Evolutionary conservation across 2,888 invertebrate species (phyloP), one percentile per base, ranked within the genome.

Genomic region (Patella ulyssiponensis): DNA sequence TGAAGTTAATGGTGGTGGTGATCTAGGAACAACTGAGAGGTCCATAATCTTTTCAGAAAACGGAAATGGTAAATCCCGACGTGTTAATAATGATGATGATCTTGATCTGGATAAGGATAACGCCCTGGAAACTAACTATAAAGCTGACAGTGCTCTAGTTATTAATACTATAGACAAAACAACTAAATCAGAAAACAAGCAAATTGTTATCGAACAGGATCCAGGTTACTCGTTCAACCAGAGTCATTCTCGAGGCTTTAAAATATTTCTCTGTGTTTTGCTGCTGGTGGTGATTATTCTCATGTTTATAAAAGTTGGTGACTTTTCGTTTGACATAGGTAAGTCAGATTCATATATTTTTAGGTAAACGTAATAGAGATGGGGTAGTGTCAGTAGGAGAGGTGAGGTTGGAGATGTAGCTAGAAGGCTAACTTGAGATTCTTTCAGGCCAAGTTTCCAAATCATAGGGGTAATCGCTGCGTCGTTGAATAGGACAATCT

Each of bases 261-360:
- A 78, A 73, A 74, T 78, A 3, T 73, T 74, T 54, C 71, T 82
- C 14, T 27, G 58, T 20, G 17, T 80, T 23, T 69, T 77, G 53
- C 23, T 82, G n/a, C n/a, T 80, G 7, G 23, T 72, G 23, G 77
- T 81, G 9, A 73, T 83, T 17, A 74, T 74, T 14, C 73, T 84
- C 7, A 77, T 83, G 33, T 79, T 84, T 23, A 79, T 79, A 0
- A 76, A 83, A 17, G 77, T 75, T 52, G 77, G 80, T n/a, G 27
- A 69, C 23, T 54, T 80, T 56, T 56, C 58, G 27, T 80, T 83
- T 71, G 83, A 83, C 58, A 80, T 81, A 71, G 83, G 83, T 83
- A 76, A 73, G 80, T 71, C 69, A 44, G 11, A 44, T 44, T 44
- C 44, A 9, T 4, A 5, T 44, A 5, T 5, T 33, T 33, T 33